Evolutionary conservation across 2,888 invertebrate genomes (phyloP).

Genomic region (Athalia rosae): DNA sequence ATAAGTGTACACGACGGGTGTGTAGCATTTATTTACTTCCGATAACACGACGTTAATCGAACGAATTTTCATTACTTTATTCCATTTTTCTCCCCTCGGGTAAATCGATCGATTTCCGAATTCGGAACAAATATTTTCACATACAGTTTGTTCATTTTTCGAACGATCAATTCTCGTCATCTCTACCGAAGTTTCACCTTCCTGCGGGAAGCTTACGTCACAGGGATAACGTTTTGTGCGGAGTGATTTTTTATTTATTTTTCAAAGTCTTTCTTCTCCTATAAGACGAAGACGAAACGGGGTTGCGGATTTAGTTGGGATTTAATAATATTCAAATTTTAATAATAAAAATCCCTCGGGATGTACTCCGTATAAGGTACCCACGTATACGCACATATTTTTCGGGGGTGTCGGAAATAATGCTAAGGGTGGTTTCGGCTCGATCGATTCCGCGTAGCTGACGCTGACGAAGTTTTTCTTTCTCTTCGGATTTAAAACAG

Average conservation of each 20-base stretch:
- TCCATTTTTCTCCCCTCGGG: no score
- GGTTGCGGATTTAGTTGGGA: slow-evolving; percentile 13
- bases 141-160: no score
- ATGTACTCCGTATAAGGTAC: neutral
- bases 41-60: no score
- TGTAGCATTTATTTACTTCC: no score
- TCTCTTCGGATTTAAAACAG: neutral
- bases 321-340: slow-evolving; percentile 44
- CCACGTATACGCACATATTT: neutral
- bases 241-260: neutral
- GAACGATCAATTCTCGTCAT: no score
- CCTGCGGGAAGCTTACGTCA: no score
- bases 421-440: slow-evolving; percentile 58
- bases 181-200: no score
- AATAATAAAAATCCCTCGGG: slow-evolving; percentile 26
- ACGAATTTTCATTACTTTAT: no score
- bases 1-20: no score
- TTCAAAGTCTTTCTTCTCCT: slow-evolving; percentile 1
- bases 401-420: slow-evolving; percentile 61
- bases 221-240: no score
- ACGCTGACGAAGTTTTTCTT: slow-evolving; percentile 39
- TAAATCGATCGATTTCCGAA: no score
- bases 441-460: slow-evolving; percentile 61
- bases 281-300: neutral
- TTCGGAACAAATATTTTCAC: no score